Evolutionary conservation across 2,797 vertebrate species (phyloP).

Genomic region (Falco peregrinus): DNA sequence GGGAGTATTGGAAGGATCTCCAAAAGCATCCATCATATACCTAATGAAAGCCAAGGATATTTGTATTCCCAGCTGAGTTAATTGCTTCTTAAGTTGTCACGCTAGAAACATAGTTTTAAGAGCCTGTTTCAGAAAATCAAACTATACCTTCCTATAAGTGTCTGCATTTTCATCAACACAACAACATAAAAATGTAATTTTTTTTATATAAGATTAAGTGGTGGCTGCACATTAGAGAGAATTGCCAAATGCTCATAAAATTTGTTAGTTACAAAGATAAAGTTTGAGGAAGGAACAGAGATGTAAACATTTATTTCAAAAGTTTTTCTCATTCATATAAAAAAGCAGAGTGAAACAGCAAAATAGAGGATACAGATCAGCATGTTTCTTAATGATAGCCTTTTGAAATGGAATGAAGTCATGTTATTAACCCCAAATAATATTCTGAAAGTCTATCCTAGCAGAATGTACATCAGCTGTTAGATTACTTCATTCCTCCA

Average conservation of each 20-base stretch:
- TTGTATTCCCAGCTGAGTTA: not conserved
- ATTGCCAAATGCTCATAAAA: not conserved
- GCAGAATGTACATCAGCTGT: slow-evolving; percentile 92
- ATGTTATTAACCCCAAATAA: slow-evolving; percentile 79
- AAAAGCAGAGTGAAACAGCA: not conserved
- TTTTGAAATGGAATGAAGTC: slow-evolving; percentile 64
- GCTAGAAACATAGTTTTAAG: not conserved
- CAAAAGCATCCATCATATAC: not conserved
- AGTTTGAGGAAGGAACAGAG: not conserved
- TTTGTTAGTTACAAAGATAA: not conserved
- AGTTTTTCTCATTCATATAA: not conserved
- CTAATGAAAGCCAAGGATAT: not conserved
- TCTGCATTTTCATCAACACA: not conserved
- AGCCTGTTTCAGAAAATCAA: not conserved
- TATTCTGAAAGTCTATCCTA: slow-evolving; percentile 77
- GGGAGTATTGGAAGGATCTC: not conserved
- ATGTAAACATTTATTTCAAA: not conserved
- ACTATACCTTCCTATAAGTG: not conserved
- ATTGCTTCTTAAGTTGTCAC: not conserved
- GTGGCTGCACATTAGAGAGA: not conserved
- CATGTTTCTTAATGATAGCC: not conserved
- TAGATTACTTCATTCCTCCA: slow-evolving; percentile 81
- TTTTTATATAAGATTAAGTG: not conserved
- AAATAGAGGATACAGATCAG: not conserved
- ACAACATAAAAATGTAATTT: not conserved